A percentile compares a stretch with the other conserved stretches of the same genome.
phyloP scores from a whole-genome alignment of 2,113 vertebrate species.

The Chaetops frenatus region DNA sequence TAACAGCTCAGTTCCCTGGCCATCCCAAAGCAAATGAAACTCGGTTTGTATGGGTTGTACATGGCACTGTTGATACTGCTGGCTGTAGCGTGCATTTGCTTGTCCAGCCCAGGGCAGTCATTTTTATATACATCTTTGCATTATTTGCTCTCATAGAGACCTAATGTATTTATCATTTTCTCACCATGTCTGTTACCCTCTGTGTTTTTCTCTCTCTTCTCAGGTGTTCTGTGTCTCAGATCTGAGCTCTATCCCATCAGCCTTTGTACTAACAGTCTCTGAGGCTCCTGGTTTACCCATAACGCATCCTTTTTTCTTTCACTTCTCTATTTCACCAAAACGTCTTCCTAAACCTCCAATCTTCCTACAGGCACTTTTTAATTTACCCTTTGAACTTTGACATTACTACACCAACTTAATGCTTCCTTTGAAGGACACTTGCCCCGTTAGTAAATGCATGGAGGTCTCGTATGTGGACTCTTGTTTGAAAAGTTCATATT shows the following conservation, averaged over 20 bases:
- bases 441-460: constrained; percentile 69
- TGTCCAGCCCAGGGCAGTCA: constrained; percentile 45
- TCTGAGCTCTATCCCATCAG: constrained; percentile 82
- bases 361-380: constrained; percentile 74
- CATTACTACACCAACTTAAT: constrained; percentile 66
- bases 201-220: constrained; percentile 85
- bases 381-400: constrained; percentile 67
- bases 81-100: neutral
- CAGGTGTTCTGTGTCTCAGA: constrained; percentile 92
- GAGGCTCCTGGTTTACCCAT: constrained; percentile 81
- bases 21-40: neutral
- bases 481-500: constrained; percentile 69
- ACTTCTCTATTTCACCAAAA: constrained; percentile 78
- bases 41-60: neutral
- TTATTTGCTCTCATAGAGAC: constrained; percentile 69
- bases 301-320: constrained; percentile 77
- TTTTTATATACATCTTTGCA: constrained; percentile 71
- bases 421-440: constrained; percentile 66
- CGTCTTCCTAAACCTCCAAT: constrained; percentile 76
- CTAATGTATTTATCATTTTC: constrained; percentile 76
- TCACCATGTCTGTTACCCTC: constrained; percentile 78
- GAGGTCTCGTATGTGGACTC: constrained; percentile 67
- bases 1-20: neutral
- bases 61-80: neutral
- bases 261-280: constrained; percentile 89